A percentile compares a stretch with the other conserved stretches of the same genome.
phyloP scores from a whole-genome alignment of 2,113 vertebrate genomes.

The Tauraco erythrolophus region DNA sequence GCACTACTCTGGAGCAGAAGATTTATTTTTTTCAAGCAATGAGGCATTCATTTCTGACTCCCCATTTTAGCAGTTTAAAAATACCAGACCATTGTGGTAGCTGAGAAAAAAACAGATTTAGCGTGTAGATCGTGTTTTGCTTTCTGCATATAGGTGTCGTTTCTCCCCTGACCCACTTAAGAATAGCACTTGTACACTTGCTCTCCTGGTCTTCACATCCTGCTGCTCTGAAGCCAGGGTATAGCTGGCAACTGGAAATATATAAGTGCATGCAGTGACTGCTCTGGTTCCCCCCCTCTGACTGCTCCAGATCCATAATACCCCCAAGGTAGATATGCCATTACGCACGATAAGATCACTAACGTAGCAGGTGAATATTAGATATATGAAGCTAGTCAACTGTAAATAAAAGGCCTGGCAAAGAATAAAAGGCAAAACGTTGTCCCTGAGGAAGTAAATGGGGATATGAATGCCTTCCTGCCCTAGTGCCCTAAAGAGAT shows the following conservation, averaged over 20 bases:
- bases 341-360: constrained; percentile 54
- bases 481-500: neutral
- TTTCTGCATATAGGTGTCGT: neutral
- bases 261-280: neutral
- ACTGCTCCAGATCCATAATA: neutral
- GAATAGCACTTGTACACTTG: neutral
- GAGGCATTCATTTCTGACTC: neutral
- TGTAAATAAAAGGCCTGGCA: constrained; percentile 53
- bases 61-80: neutral
- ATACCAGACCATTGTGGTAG: neutral
- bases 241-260: neutral
- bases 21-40: neutral
- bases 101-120: neutral
- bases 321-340: constrained; percentile 9
- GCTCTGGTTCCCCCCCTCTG: neutral
- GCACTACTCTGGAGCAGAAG: neutral
- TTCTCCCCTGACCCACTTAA: constrained; percentile 8
- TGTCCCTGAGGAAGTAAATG: constrained; percentile 12
- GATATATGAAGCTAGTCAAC: constrained; percentile 41
- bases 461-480: constrained; percentile 5
- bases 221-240: neutral
- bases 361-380: constrained; percentile 55
- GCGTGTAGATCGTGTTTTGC: neutral
- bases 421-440: constrained; percentile 53
- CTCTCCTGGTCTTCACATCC: neutral